Conservation (phyloP, 2,888 invertebrate genomes). For the Pyrochroa serraticornis region DNA sequence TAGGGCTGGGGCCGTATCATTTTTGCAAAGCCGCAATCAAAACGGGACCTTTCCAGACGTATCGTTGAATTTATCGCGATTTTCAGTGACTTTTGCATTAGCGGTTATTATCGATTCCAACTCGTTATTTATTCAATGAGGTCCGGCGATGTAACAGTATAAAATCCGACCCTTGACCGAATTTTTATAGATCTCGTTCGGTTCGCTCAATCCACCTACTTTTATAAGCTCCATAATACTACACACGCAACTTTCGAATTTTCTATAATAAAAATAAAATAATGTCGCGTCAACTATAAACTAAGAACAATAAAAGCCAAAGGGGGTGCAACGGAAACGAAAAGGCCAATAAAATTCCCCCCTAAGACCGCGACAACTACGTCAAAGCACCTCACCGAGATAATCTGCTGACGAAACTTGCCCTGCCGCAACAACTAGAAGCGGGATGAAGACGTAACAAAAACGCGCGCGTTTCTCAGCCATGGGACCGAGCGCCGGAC, state of each 20-base stretch:
- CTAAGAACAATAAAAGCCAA: not conserved
- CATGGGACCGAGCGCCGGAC: slow-evolving; percentile 34
- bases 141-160: slow-evolving; percentile 27
- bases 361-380: slow-evolving; percentile 6
- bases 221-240: slow-evolving; percentile 25
- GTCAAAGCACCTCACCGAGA: slow-evolving; percentile 28
- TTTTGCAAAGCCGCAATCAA: slow-evolving; percentile 1
- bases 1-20: slow-evolving; percentile 5
- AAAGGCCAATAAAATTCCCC: not conserved
- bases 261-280: slow-evolving; percentile 36
- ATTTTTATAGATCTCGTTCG: slow-evolving; percentile 33
- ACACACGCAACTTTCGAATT: slow-evolving; percentile 41
- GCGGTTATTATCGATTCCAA: slow-evolving; percentile 15
- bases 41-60: not conserved
- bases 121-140: slow-evolving; percentile 35
- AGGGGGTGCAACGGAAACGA: not conserved
- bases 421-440: slow-evolving; percentile 36
- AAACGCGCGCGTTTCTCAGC: slow-evolving; percentile 44
- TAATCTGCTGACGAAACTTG: slow-evolving; percentile 38
- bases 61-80: not conserved
- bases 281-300: slow-evolving; percentile 17
- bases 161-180: slow-evolving; percentile 33
- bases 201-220: slow-evolving; percentile 30
- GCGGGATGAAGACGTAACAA: slow-evolving; percentile 26
- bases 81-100: slow-evolving; percentile 10